Conservation (phyloP, 2,113 vertebrate species). For the Oplegnathus fasciatus region DNA sequence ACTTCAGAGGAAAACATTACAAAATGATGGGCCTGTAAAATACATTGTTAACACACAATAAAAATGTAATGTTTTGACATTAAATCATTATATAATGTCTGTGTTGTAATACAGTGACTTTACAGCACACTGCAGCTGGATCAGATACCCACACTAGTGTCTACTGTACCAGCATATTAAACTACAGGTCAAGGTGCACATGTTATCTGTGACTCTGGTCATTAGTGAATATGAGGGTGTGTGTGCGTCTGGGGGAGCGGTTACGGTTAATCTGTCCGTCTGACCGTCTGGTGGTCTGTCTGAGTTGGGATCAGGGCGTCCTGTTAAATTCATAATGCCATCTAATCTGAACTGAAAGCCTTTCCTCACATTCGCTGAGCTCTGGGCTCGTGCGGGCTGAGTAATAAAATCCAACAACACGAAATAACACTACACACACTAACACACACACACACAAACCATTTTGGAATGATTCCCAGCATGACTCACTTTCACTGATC, state of each 20-base stretch:
- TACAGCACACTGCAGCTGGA: not conserved
- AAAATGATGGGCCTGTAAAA: no score
- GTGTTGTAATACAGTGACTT: not conserved
- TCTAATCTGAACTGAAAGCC: slow-evolving; percentile 58
- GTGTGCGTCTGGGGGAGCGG: not conserved
- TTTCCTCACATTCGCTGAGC: not conserved
- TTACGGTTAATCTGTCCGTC: slow-evolving; percentile 42
- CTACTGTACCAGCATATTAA: slow-evolving; percentile 14
- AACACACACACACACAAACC: not conserved
- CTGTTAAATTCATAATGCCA: slow-evolving; percentile 52
- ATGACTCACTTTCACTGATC: slow-evolving; percentile 57
- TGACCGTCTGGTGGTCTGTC: slow-evolving; percentile 26
- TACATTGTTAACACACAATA: no score
- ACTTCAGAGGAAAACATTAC: no score
- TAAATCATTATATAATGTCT: not conserved
- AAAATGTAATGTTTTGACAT: not conserved
- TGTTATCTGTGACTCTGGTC: not conserved
- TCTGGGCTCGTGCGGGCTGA: not conserved
- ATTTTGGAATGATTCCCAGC: not conserved
- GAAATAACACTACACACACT: not conserved
- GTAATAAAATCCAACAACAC: not conserved
- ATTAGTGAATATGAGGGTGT: not conserved
- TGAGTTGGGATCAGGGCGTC: slow-evolving; percentile 23
- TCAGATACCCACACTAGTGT: not conserved
- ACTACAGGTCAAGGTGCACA: not conserved